phyloP scores from a whole-genome alignment of 1,140 invertebrate species.

The Drosophila seguyi region DNA sequence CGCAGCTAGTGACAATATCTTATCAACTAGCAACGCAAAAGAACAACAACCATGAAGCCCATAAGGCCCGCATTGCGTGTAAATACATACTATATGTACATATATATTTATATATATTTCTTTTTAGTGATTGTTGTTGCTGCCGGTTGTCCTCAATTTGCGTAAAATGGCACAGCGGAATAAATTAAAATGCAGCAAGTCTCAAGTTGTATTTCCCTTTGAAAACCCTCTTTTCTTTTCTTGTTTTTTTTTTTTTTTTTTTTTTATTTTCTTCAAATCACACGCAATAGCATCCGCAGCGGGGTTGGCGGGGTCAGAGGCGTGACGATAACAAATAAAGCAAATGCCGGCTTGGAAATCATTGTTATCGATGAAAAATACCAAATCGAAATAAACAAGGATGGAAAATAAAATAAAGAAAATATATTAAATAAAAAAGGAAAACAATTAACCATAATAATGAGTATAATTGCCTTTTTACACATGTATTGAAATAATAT shows the following conservation, averaged over 20 bases:
- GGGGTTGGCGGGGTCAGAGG: slow-evolving; percentile 23
- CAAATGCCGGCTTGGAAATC: slow-evolving; percentile 21
- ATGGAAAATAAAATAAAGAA: too few relatives aligned
- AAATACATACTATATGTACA: not conserved
- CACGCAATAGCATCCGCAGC: slow-evolving; percentile 19
- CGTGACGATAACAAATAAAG: slow-evolving; percentile 54
- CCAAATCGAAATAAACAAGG: too few relatives aligned
- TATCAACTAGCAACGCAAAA: slow-evolving; percentile 53
- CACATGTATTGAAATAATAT: too few relatives aligned
- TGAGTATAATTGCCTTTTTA: too few relatives aligned
- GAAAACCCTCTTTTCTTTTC: not conserved
- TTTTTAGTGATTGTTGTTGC: slow-evolving; percentile 25
- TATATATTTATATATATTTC: slow-evolving; percentile 8
- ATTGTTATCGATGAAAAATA: slow-evolving; percentile 24
- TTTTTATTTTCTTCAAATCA: slow-evolving; percentile 34
- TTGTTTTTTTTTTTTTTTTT: not conserved
- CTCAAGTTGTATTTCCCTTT: slow-evolving; percentile 39
- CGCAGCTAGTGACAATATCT: slow-evolving; percentile 68
- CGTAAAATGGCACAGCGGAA: slow-evolving; percentile 82
- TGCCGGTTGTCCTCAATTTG: slow-evolving; percentile 73
- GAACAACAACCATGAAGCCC: slow-evolving; percentile 15
- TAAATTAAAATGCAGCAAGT: slow-evolving; percentile 79
- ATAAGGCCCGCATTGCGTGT: slow-evolving; percentile 58
- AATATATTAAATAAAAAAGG: too few relatives aligned
- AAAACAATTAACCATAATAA: too few relatives aligned